A percentile compares a stretch with the other conserved stretches of the same genome.
Conservation (phyloP, 2,113 vertebrate species). For the Ia io region DNA sequence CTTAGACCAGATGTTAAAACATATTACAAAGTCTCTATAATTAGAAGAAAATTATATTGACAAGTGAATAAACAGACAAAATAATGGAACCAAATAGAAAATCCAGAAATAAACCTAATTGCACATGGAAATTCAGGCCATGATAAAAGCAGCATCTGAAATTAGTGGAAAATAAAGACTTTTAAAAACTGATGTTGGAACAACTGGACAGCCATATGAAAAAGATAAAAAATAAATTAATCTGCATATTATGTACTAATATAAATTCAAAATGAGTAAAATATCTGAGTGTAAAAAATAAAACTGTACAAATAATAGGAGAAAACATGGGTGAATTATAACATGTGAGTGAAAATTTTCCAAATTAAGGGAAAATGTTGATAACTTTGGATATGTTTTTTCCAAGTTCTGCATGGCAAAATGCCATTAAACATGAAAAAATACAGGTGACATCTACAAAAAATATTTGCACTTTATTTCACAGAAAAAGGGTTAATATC, state of each 20-base stretch:
- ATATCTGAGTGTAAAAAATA: background rate
- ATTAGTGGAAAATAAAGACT: background rate
- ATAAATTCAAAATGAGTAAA: background rate
- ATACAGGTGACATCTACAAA: background rate
- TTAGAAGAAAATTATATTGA: conserved; percentile 55
- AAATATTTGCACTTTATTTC: conserved; percentile 14
- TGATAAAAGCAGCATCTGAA: conserved; percentile 23
- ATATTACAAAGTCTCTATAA: conserved; percentile 50
- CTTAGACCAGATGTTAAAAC: conserved; percentile 59
- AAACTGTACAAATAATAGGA: background rate
- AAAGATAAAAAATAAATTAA: conserved; percentile 6
- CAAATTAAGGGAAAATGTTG: background rate
- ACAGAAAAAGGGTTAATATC: background rate
- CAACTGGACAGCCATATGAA: background rate
- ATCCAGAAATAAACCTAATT: conserved; percentile 54
- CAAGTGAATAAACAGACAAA: conserved; percentile 46
- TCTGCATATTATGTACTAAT: background rate
- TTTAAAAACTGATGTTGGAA: background rate
- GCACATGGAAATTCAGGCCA: conserved; percentile 5
- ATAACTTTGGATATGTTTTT: background rate
- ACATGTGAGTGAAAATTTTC: background rate
- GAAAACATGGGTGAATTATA: background rate
- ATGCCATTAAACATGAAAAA: background rate
- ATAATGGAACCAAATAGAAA: conserved; percentile 39
- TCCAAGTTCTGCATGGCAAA: background rate